These are phyloP conservation scores for Drosophila nikananu DNA, from an alignment of 1,140 invertebrate genomes.

Conservation along the genomic window DNA sequence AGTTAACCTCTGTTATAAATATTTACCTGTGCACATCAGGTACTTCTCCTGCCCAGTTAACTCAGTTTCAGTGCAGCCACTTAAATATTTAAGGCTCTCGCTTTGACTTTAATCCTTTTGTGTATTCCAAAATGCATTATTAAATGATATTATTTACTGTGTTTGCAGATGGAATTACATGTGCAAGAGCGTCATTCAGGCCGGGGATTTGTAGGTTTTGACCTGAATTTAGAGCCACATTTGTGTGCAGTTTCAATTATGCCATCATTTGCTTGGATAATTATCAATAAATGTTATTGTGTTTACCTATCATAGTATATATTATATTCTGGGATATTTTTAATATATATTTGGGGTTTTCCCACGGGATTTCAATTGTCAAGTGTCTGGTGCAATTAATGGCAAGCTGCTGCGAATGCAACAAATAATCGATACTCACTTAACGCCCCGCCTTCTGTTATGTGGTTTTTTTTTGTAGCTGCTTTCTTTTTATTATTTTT, in stretches of 20 bases:
- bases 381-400: constrained; percentile 43
- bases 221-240: neutral
- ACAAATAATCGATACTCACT: constrained; percentile 41
- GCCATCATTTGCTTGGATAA: neutral
- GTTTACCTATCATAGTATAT: neutral
- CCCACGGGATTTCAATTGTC: constrained; percentile 8
- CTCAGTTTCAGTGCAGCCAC: neutral
- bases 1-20: neutral
- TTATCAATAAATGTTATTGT: neutral
- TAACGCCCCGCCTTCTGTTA: neutral
- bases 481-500: neutral
- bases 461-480: neutral
- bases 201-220: constrained; percentile 1
- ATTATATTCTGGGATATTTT: neutral
- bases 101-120: constrained; percentile 13
- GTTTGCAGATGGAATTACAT: constrained; percentile 20
- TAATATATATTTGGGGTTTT: neutral
- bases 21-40: neutral
- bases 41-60: too few relatives aligned
- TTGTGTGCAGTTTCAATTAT: neutral
- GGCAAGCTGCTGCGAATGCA: constrained; percentile 28
- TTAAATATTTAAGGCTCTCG: constrained; percentile 3
- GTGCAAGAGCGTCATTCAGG: constrained; percentile 18
- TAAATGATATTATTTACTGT: constrained; percentile 20
- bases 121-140: constrained; percentile 12